phyloP scores from a whole-genome alignment of 2,888 invertebrate genomes.

The Spodoptera littoralis region DNA sequence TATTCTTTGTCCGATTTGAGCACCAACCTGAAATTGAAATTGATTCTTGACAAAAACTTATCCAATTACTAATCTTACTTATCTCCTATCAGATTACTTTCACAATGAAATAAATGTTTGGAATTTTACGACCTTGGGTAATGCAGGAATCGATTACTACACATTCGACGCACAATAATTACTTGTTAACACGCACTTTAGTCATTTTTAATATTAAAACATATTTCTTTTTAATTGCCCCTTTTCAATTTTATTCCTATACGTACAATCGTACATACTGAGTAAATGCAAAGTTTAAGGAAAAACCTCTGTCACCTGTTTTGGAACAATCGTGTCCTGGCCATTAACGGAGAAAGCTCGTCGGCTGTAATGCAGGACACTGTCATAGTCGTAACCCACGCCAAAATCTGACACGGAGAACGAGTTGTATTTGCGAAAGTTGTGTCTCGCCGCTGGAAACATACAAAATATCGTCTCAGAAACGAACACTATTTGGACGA shows the following conservation, averaged over 20 bases:
- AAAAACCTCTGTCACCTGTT: slow-evolving; percentile 70
- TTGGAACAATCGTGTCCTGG: slow-evolving; percentile 90
- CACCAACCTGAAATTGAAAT: slow-evolving; percentile 73
- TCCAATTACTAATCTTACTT: no score
- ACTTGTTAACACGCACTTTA: no score
- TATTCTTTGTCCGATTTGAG: slow-evolving; percentile 88
- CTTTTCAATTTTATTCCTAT: no score
- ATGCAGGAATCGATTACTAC: no score
- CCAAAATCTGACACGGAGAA: slow-evolving; percentile 91
- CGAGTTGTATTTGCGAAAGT: slow-evolving; percentile 91
- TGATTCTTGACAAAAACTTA: no score
- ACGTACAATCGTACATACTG: no score
- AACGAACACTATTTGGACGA: slow-evolving; percentile 27
- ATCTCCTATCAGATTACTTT: no score
- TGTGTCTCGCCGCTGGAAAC: slow-evolving; percentile 81
- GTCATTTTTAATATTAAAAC: no score
- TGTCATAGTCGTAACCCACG: slow-evolving; percentile 92
- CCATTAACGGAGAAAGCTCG: slow-evolving; percentile 92
- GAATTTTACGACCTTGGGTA: no score
- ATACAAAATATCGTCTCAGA: slow-evolving; percentile 49
- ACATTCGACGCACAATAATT: no score
- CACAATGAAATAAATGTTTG: no score
- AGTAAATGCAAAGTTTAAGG: not conserved
- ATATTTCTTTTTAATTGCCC: no score
- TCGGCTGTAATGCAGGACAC: slow-evolving; percentile 92